phyloP scores from a whole-genome alignment of 2,797 vertebrate species.

The Nyctalus aviator region DNA sequence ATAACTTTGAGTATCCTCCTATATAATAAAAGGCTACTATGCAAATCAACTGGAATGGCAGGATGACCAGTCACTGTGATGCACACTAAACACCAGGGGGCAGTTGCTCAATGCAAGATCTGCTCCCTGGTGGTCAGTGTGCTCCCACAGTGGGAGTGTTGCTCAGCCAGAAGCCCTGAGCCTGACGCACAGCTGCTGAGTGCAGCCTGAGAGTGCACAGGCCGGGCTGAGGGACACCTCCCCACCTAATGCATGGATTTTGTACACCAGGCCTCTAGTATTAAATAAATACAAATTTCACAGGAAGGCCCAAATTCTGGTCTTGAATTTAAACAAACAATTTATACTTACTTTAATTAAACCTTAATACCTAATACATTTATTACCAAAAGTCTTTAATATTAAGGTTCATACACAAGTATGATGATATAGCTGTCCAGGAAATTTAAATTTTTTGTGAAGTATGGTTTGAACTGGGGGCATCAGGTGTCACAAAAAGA shows the following conservation, averaged over 20 bases:
- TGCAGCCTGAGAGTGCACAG: too few relatives aligned
- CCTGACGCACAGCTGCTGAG: too few relatives aligned
- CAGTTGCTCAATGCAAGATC: too few relatives aligned
- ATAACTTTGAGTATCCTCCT: background rate
- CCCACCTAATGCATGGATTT: too few relatives aligned
- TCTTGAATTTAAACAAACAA: conserved; percentile 71
- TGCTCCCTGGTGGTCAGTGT: too few relatives aligned
- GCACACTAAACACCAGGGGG: too few relatives aligned
- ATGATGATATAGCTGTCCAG: background rate
- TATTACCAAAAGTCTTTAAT: conserved; percentile 36
- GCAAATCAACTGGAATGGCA: too few relatives aligned
- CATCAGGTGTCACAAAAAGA: background rate
- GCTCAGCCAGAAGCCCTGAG: too few relatives aligned
- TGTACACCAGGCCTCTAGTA: background rate
- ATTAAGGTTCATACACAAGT: background rate
- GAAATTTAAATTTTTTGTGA: background rate
- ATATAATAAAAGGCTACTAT: too few relatives aligned
- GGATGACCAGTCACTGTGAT: too few relatives aligned
- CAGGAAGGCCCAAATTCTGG: conserved; percentile 40
- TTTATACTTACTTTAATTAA: conserved; percentile 68
- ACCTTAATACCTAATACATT: conserved; percentile 20
- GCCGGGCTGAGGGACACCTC: too few relatives aligned
- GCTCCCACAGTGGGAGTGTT: too few relatives aligned
- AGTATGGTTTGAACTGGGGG: background rate
- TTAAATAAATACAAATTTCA: conserved; percentile 76